Evolutionary conservation across 2,113 vertebrate genomes (phyloP), one percentile per base, ranked within the genome.

Genomic region (Pseudorhombus dupliciocellatus): DNA sequence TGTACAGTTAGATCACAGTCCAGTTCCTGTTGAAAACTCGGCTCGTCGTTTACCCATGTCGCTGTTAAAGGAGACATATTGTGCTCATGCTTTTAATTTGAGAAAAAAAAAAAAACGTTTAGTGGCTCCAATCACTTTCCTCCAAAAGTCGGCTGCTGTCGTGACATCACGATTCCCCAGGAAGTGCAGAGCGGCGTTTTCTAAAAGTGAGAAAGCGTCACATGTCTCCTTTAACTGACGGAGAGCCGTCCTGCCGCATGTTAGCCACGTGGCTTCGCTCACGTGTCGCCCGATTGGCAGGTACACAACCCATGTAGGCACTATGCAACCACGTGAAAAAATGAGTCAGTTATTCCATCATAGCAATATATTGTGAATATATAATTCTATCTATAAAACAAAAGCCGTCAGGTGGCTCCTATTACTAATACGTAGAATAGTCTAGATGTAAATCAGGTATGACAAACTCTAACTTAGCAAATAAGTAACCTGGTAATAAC

Each of bases 321-420:
- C 84, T 88, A 86, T 79, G 81, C 83, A 84, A 85, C 81, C 87
- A 86, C 79, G 30, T 84, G 66, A 70, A 82, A 84, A 75, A 84
- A 68, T 34, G 6, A 83, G n/a, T n/a, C n/a, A 85, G 48, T 77
- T 58, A 44, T 88, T 64, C 26, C 14, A 31, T 73, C 73, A 78
- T 84, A 83, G 66, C 65, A 87, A 88, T 87, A 85, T 85, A 86
- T 70, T 83, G 77, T 87, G 84, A 82, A 84, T 89, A 84, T 87
- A 85, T 70, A 86, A 84, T 81, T 81, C 55, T 81, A 81, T 80
- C 67, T 87, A 87, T 73, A 87, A 88, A 88, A 88, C 79, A 86
- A 88, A 88, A 87, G 83, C 84, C 86, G 54, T 64, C 64, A 65
- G 4, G 79, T 78, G 86, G 89, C 88, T 88, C 64, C 86, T 89